Base-by-base conservation (phyloP, 2,113 vertebrate genomes). In the Bos indicus region DNA sequence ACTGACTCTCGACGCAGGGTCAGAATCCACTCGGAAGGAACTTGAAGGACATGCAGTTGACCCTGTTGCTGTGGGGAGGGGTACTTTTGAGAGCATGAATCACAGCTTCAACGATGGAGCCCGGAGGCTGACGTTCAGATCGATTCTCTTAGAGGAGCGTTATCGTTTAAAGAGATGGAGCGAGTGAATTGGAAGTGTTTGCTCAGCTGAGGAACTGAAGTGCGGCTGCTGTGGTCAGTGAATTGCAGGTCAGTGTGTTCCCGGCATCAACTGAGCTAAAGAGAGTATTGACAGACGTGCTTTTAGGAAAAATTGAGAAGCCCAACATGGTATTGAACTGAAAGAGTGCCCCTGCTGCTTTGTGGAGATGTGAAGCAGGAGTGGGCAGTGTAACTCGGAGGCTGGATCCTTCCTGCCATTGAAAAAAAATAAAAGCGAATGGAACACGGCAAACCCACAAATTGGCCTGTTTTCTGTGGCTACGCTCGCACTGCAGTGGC, bases 401-500 rank as follows among this genome's bases (percentile, higher is more conserved):
- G 43, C 12, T 2, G 14, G 19, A 33, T 54, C 3, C 4, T 0
- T 12, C 48, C 1, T 1, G 36, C 8, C 19, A n/a, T 7, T 62
- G 52, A 10, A 15, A 17, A 36, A 52, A 67, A 67, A 62, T 16
- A 13, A 67, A 67, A 12, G 10, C 0, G 0, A 40, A 7, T 25
- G 51, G 12, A 36, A 36, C 33, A 25, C 0, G 0, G 21, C 33
- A 51, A 1, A 2, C 8, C 82, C 36, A 43, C 2, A 0, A 2
- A 59, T 28, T 59, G 25, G 36, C 54, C 54, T 17, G 0, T 59
- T 59, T 85, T 85, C 25, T 43, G 54, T 0, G 15, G 54, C 82
- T 85, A 0, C 2, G 3, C 0, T 28, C 23, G 0, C 54, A 7
- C 15, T 5, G 25, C 7, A 26, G 23, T 30, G 51, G 10, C 10